A percentile compares a stretch with the other conserved stretches of the same genome.
phyloP scores from a whole-genome alignment of 2,797 vertebrate genomes.

The Notolepis coatsorum region DNA sequence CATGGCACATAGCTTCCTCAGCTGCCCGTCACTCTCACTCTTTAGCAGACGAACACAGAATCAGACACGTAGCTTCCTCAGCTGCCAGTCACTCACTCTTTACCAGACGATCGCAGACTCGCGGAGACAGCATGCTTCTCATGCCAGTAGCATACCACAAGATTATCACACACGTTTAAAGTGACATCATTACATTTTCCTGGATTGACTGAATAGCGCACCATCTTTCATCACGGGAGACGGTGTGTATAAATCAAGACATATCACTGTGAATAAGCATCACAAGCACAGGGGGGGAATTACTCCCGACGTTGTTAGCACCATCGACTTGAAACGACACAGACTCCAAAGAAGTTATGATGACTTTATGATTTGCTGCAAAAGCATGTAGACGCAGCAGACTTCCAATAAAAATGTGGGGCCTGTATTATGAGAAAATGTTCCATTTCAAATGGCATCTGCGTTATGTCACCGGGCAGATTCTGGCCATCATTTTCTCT shows the following conservation, averaged over 20 bases:
- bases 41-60: no score
- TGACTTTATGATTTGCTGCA: conserved; percentile 10
- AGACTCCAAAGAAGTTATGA: neutral
- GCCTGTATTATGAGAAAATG: conserved; percentile 1
- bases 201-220: no score
- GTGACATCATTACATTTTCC: neutral
- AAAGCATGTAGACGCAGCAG: neutral
- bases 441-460: conserved; percentile 22
- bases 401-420: neutral
- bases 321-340: neutral
- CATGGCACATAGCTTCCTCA: no score
- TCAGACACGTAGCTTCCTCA: no score
- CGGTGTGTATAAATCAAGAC: neutral
- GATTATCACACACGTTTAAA: neutral
- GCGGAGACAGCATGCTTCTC: neutral
- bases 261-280: neutral
- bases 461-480: conserved; percentile 42
- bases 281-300: neutral
- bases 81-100: neutral
- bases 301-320: neutral
- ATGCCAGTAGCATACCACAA: no score
- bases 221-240: no score
- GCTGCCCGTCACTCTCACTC: neutral
- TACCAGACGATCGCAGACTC: no score
- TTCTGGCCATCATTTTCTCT: conserved; percentile 14